Evolutionary conservation across 2,113 vertebrate genomes (phyloP), one percentile per base, ranked within the genome.

Genomic region (Puntigrus tetrazona): DNA sequence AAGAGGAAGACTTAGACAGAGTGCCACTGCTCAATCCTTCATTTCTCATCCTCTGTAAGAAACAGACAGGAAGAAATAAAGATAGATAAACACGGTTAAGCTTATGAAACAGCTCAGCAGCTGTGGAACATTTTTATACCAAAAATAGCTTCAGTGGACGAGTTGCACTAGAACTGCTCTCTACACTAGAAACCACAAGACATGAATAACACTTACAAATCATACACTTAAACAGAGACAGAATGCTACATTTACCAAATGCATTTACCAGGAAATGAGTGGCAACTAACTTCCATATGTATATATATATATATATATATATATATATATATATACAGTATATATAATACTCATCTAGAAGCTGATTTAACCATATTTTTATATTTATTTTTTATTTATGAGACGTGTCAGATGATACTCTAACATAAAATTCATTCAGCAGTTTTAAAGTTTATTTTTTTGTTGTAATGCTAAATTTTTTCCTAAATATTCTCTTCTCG

Each of bases 21-120:
- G 98, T 99, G 63, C 98, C 98, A 8, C 98, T 99, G 87, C 98
- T 98, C 85, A 99, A 92, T 8, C 97, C 98, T 87, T 99, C 98
- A 0, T 97, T 98, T 69, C 98, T 94, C 87, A 97, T 97, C 87
- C 98, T 95, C 98, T 99, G 95, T 67, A 36, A 61, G 65, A 52
- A 18, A 50, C 1, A 73, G 47, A 78, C 80, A 22, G 3, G 5
- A 20, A 45, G 22, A 14, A 20, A 10, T 2, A 31, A 67, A 45
- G 52, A 55, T 29, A 55, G 34, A 67, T 31, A 8, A 27, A 55
- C 4, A 75, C 10, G 13, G 74, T 76, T 36, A 55, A 31, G 47
- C 47, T n/a, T 34, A 22, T 76, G 29, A 34, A 76, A 34, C 16
- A 76, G 18, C 9, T 34, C 7, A 10, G 27, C 73, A 52, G 45